A percentile compares a stretch with the other conserved stretches of the same genome.
Conservation (phyloP, 2,888 invertebrate genomes). For the Tenthredo notha region DNA sequence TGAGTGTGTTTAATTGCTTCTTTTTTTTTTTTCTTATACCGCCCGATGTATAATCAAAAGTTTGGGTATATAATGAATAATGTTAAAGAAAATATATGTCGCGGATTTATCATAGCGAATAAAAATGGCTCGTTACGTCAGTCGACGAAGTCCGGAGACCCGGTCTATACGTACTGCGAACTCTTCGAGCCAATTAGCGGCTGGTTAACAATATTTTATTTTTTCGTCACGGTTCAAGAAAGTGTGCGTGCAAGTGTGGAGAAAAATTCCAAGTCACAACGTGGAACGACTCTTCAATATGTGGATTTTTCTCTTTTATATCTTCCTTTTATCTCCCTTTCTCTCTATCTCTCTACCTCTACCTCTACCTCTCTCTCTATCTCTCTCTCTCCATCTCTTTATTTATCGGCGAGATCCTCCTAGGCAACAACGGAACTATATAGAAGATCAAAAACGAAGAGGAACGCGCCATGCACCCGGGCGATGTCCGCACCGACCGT, state of each 20-base stretch:
- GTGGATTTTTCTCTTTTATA: not conserved
- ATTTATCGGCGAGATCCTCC: conserved; percentile 4
- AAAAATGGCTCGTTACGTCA: conserved; percentile 46
- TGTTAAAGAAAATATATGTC: not conserved
- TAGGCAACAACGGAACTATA: conserved; percentile 18
- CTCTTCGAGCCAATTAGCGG: conserved; percentile 42
- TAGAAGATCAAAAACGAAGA: conserved; percentile 12
- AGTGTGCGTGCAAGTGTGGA: conserved; percentile 51
- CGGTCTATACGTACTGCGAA: conserved; percentile 15
- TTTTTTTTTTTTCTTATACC: not conserved
- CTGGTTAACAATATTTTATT: conserved; percentile 44
- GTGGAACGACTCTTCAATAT: not conserved
- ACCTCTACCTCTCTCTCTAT: not conserved
- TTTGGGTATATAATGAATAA: conserved; percentile 6
- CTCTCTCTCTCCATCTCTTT: not conserved
- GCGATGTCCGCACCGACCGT: conserved; percentile 76
- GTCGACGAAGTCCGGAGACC: not conserved
- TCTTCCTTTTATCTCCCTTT: not conserved
- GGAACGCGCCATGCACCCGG: conserved; percentile 74
- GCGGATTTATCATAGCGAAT: conserved; percentile 37
- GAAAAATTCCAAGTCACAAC: conserved; percentile 12
- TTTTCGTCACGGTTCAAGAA: conserved; percentile 52
- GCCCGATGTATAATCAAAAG: not conserved
- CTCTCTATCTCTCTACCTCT: not conserved
- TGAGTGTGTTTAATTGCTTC: not conserved